Evolutionary conservation across 2,113 vertebrate genomes (phyloP).

Genomic region (Zonotrichia leucophrys): DNA sequence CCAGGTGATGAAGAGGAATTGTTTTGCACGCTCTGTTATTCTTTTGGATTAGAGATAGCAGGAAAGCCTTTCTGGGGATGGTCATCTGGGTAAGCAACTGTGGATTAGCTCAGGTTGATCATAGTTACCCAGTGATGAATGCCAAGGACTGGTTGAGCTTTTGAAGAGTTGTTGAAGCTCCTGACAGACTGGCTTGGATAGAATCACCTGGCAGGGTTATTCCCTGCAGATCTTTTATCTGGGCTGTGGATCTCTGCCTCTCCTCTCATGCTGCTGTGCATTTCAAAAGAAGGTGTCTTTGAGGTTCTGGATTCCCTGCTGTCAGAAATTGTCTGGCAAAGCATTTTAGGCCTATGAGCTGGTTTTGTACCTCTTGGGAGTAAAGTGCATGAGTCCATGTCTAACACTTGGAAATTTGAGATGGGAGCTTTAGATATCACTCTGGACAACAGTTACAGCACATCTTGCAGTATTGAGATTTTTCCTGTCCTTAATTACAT

Average conservation of each 20-base stretch:
- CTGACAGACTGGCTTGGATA: not conserved
- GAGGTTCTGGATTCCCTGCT: not conserved
- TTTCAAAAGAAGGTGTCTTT: not conserved
- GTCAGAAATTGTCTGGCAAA: not conserved
- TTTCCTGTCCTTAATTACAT: not conserved
- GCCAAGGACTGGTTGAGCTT: not conserved
- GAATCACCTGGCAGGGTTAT: not conserved
- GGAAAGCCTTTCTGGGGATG: not conserved
- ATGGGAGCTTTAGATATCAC: not conserved
- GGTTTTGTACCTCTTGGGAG: not conserved
- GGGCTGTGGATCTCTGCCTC: not conserved
- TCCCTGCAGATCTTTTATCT: not conserved
- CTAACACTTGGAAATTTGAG: not conserved
- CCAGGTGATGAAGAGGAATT: not conserved
- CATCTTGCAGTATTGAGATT: not conserved
- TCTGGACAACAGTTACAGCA: not conserved
- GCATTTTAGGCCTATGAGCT: not conserved
- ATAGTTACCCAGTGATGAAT: not conserved
- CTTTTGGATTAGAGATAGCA: not conserved
- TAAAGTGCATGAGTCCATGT: not conserved
- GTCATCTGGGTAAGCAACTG: not conserved
- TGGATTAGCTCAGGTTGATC: not conserved
- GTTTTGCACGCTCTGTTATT: not conserved
- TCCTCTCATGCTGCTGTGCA: not conserved
- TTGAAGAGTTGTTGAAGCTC: not conserved